Base-by-base conservation (phyloP, 2,797 vertebrate genomes). In the Cyclopterus lumpus region DNA sequence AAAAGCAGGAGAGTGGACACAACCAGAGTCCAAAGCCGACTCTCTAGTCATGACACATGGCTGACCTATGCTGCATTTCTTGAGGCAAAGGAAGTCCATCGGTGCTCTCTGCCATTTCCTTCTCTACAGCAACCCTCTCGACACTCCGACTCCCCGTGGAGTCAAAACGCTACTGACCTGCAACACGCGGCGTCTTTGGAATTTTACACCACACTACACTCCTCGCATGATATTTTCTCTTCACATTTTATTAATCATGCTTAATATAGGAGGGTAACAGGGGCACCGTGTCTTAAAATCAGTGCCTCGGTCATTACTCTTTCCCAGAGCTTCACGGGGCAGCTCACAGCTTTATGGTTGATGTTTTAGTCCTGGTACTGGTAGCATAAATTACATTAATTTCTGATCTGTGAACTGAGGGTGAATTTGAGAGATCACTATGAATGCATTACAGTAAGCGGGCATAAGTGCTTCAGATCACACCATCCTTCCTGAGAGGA, bases 201-300 rank as follows among this genome's bases (percentile, higher is more conserved):
- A 84, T 84, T 65, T 76, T 57, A 81, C 75, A 79, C 77, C 83
- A 62, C 68, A 73, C 57, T 20, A 20, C 73, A 83, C 79, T 89
- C 86, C 79, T 80, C 55, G n/a, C 77, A 62, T 59, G 24, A 64
- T 80, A 68, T 65, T 75, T 72, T 51, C 55, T 89, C 73, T 86
- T 71, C 73, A 73, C 81, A 73, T 88, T 85, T 86, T 86, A 92
- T 91, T 71, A 71, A 87, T 89, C 91, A 86, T 30, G n/a, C 79
- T 81, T 60, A 51, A 30, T 5, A 0, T 26, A 63, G 36, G 8
- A 53, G 60, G 59, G 75, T 71, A 22, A 54, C 72, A 65, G 58
- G 77, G 75, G 64, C 38, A 3, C 59, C 24, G 22, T 34, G 55
- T 83, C 59, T 77, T 70, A 3, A 73, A 73, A 75, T 70, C 65